Evolutionary conservation across 2,113 vertebrate species (phyloP), one percentile per base, ranked within the genome.

Genomic region (Labrus mixtus): DNA sequence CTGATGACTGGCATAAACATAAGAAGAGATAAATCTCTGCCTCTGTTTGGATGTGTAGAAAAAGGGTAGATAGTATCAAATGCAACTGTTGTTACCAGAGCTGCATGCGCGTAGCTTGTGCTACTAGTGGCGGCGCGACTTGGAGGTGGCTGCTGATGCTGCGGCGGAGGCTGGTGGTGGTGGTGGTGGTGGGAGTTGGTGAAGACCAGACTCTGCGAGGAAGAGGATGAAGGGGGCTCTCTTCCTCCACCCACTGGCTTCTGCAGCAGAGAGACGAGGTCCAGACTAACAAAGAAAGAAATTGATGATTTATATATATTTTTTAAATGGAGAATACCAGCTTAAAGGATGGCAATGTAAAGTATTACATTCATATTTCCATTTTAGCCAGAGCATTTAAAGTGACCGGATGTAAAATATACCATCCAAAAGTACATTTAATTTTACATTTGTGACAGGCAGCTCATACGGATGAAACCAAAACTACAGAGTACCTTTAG

Each of bases 201-300:
- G 92, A 99, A 99, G 65, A 99, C 95, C 74, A 99, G 90, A 61
- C 96, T 96, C 91, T 97, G 97, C 46, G 95, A 89, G 76, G 97
- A 95, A 46, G 96, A 86, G 36, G 96, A 95, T 1, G 87, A 78
- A 19, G 96, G 43, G 51, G 92, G 51, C 79, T 98, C 89, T 94
- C 95, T 77, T 81, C 75, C 73, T 92, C 90, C 89, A 72, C 83
- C 84, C 48, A 92, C 86, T 0, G 97, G 95, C 77, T 97, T 98
- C 88, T 97, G 98, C 86, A 99, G 95, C 82, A 99, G 92, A 12
- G 96, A 89, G 41, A 95, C 93, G 61, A 98, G 89, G 88, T 98
- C 97, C 93, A 97, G 93, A 90, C 97, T 99, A 77, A 63, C 19
- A 67, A 16, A 62, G 23, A 68, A 61, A 73, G 3, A 48, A 11